Evolutionary conservation across 2,797 vertebrate genomes (phyloP).

Genomic region (Periparus ater): DNA sequence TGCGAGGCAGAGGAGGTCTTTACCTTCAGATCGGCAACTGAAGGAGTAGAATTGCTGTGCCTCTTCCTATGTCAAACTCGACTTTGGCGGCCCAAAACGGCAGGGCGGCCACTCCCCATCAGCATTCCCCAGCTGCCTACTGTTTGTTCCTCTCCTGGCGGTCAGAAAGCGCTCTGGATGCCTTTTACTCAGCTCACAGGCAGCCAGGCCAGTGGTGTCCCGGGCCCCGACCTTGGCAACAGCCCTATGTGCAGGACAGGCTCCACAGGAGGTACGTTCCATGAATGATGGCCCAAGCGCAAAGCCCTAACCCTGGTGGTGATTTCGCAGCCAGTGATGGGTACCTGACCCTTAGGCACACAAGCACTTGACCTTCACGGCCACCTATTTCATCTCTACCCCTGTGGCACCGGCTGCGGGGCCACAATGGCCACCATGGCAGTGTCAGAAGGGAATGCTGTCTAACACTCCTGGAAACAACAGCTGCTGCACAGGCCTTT

Average conservation of each 20-base stretch:
- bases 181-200: rapidly evolving
- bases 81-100: background rate
- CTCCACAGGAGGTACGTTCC: rapidly evolving
- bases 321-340: rapidly evolving
- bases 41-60: background rate
- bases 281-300: no score
- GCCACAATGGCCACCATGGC: rapidly evolving
- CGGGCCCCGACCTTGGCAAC: rapidly evolving
- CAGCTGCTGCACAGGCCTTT: background rate
- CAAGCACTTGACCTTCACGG: rapidly evolving
- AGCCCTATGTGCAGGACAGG: rapidly evolving
- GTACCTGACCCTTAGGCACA: rapidly evolving
- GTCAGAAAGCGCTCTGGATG: rapidly evolving
- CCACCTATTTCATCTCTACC: rapidly evolving
- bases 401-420: rapidly evolving
- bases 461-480: rapidly evolving
- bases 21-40: rapidly evolving
- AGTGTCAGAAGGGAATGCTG: rapidly evolving
- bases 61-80: background rate
- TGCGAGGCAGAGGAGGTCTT: no score
- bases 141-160: no score
- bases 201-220: rapidly evolving
- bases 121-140: background rate
- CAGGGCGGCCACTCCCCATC: background rate
- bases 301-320: background rate